A percentile compares a stretch with the other conserved stretches of the same genome.
phyloP scores from a whole-genome alignment of 1,140 invertebrate species.

The Copidosoma floridanum region DNA sequence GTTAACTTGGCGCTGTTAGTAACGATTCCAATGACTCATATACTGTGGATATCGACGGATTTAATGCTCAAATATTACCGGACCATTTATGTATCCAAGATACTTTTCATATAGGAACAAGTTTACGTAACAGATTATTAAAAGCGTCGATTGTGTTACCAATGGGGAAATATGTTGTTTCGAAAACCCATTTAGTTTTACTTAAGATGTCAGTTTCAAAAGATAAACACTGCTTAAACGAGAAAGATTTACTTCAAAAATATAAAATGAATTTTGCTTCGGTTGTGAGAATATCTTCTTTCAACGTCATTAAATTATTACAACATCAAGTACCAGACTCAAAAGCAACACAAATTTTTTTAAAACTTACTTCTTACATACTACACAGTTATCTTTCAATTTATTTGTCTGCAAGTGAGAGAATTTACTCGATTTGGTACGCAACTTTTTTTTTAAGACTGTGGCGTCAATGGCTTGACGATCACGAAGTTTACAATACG shows the following conservation, averaged over 20 bases:
- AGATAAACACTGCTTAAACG: conserved; percentile 23
- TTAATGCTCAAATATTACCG: background rate
- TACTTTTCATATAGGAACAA: conserved; percentile 4
- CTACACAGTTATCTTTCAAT: conserved; percentile 6
- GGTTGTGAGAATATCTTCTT: conserved; percentile 14
- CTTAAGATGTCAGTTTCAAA: background rate
- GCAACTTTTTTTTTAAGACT: conserved; percentile 22
- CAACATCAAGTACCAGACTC: conserved; percentile 9
- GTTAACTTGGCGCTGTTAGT: conserved; percentile 7
- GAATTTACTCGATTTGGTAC: conserved; percentile 19
- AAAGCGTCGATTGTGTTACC: conserved; percentile 11
- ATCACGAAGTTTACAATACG: background rate
- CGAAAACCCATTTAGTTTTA: background rate
- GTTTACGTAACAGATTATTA: conserved; percentile 3
- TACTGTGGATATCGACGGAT: no score
- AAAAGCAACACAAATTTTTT: conserved; percentile 11
- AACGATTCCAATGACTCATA: background rate
- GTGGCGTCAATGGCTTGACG: conserved; percentile 17
- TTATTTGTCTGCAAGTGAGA: background rate
- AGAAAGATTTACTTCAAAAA: conserved; percentile 19
- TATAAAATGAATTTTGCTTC: conserved; percentile 28
- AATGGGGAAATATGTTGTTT: conserved; percentile 14
- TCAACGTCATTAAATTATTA: conserved; percentile 5
- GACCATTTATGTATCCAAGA: conserved; percentile 5
- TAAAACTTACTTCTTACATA: conserved; percentile 15